A percentile compares a stretch with the other conserved stretches of the same genome.
phyloP scores from a whole-genome alignment of 2,113 vertebrate genomes.

The Genyomyrus donnyi region DNA sequence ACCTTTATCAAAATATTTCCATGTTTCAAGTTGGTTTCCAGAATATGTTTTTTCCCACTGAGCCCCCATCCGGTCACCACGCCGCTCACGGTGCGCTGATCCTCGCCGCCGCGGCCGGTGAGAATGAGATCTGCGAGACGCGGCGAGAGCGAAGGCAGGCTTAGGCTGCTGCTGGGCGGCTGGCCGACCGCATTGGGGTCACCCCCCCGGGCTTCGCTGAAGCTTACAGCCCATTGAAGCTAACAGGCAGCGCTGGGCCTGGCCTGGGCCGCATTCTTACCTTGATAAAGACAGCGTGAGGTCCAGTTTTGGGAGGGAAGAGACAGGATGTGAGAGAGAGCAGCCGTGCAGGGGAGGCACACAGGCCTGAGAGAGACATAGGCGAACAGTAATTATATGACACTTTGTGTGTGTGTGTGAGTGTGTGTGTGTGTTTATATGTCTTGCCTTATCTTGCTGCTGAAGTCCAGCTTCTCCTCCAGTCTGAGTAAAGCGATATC shows the following conservation, averaged over 20 bases:
- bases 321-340: constrained; percentile 6
- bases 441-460: not conserved
- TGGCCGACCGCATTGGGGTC: not conserved
- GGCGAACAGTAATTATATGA: too few relatives aligned
- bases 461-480: not conserved
- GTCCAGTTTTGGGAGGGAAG: constrained; percentile 15
- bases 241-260: not conserved
- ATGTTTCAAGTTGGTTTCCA: not conserved
- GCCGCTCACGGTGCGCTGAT: not conserved
- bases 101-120: constrained; percentile 7
- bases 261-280: not conserved
- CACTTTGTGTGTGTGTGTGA: not conserved
- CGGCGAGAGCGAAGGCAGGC: too few relatives aligned
- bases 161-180: not conserved
- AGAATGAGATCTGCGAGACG: constrained; percentile 5
- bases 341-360: constrained; percentile 12
- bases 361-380: constrained; percentile 2
- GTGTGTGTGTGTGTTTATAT: not conserved
- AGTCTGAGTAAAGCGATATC: constrained; percentile 19
- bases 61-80: constrained; percentile 13
- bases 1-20: constrained; percentile 11
- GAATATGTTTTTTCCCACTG: not conserved
- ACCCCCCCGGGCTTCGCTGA: not conserved
- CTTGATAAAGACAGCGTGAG: constrained; percentile 9
- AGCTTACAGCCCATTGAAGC: not conserved